These are phyloP conservation scores for Nannospalax galili DNA, from an alignment of 2,113 vertebrate genomes.

Conservation along the genomic window DNA sequence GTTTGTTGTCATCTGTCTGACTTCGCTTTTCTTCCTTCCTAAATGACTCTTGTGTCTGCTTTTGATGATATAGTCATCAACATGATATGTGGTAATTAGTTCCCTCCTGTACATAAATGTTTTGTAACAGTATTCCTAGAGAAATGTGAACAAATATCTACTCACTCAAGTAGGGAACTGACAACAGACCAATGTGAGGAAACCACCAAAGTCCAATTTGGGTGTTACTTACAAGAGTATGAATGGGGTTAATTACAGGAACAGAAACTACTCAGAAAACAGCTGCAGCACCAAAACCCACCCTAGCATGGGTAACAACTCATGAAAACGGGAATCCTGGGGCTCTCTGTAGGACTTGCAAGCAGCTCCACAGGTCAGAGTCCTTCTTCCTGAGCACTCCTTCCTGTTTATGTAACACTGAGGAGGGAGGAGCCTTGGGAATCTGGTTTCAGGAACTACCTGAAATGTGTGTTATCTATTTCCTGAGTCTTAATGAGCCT, in stretches of 20 bases:
- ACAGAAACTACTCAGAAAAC: neutral
- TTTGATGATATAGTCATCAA: neutral
- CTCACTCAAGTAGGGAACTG: neutral
- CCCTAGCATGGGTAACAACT: neutral
- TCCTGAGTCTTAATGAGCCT: too few species aligned
- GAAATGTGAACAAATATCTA: neutral
- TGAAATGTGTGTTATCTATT: neutral
- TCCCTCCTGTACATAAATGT: neutral
- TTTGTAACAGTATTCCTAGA: neutral
- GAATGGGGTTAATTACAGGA: neutral
- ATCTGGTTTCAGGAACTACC: neutral
- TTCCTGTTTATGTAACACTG: neutral
- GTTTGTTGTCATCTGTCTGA: neutral
- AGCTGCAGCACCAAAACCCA: neutral
- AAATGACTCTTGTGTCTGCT: too few species aligned
- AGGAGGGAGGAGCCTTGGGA: neutral
- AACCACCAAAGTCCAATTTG: neutral
- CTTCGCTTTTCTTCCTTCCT: neutral
- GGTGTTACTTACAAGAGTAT: neutral
- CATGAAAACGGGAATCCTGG: neutral
- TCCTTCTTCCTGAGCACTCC: neutral
- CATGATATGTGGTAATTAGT: too few species aligned
- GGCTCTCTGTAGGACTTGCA: neutral
- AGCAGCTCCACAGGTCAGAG: too few species aligned
- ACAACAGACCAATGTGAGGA: neutral